phyloP scores from a whole-genome alignment of 2,797 vertebrate species.

The Ibycter americanus region DNA sequence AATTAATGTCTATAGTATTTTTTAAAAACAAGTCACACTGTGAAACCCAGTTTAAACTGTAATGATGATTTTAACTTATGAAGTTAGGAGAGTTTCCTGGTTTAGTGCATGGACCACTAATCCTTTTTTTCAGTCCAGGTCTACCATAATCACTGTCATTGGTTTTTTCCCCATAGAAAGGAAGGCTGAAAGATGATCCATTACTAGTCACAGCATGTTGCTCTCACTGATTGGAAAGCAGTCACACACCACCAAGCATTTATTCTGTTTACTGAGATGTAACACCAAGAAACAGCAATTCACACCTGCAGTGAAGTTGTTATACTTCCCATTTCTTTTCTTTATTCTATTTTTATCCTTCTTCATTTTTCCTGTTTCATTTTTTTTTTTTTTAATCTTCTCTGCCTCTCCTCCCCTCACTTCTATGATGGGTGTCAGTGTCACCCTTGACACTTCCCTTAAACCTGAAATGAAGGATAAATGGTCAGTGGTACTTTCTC shows the following conservation, averaged over 20 bases:
- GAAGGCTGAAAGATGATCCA: conserved; percentile 46
- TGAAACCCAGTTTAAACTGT: not conserved
- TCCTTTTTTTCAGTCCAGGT: not conserved
- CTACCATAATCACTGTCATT: conserved; percentile 21
- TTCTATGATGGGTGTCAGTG: not conserved
- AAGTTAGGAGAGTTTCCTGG: conserved; percentile 29
- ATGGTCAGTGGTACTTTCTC: not conserved
- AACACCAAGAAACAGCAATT: conserved; percentile 57
- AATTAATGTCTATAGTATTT: not conserved
- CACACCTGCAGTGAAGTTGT: conserved; percentile 66
- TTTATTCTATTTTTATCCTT: conserved; percentile 70
- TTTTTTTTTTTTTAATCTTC: not conserved
- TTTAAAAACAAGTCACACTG: not conserved
- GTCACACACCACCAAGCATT: conserved; percentile 69
- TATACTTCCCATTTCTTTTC: conserved; percentile 63
- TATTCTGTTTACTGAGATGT: conserved; percentile 72
- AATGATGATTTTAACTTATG: not conserved
- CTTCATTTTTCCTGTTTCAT: conserved; percentile 31
- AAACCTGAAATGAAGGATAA: not conserved
- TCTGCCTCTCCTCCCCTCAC: not conserved
- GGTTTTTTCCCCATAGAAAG: conserved; percentile 2
- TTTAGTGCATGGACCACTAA: not conserved
- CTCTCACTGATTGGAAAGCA: conserved; percentile 73
- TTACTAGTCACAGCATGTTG: conserved; percentile 62
- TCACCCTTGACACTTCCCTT: not conserved